Evolutionary conservation across 2,888 invertebrate genomes (phyloP), one percentile per base, ranked within the genome.

Genomic region (Cetonia aurata): DNA sequence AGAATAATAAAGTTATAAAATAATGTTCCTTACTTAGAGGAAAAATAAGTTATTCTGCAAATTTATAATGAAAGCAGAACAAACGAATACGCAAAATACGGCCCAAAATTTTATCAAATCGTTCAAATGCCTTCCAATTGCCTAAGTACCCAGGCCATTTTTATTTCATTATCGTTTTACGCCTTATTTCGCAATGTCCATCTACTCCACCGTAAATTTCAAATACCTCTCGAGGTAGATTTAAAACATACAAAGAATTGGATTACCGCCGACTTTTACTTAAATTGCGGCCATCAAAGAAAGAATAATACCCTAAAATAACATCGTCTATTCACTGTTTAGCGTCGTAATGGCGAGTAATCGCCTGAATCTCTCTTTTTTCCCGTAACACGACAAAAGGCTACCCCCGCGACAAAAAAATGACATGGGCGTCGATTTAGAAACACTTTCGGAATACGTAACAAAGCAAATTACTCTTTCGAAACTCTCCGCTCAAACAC

Each of bases 401-500:
- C 69, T 67, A 41, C 44, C 48, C 56, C 56, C 62, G 50, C 37
- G 33, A 31, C 65, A 56, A 76, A 72, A n/a, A 77, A 75, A 77
- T 77, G 77, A 76, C 74, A 75, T 73, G 72, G 76, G 75, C 77
- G 77, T 75, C 73, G 75, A 77, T 76, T 77, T 78, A 75, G 74
- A 77, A 77, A 77, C 78, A 76, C 77, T 77, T 75, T 75, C 72
- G 72, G 77, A 79, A 79, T 78, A 76, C 73, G 74, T 77, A 79
- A 79, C 77, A 78, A 79, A 78, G 79, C 78, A 77, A 79, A 78
- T 79, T 77, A 79, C 77, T 77, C 77, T 74, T 75, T 73, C 75
- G 60, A 71, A 72, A 71, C 71, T 73, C 71, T 72, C 72, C 67
- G 50, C 72, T 73, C 72, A 71, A 72, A 71, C 68, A 75, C 74